Percentiles rank a stretch among this genome's conserved stretches.
phyloP scores from a whole-genome alignment of 2,797 vertebrate genomes.

The Caiman crocodilus region DNA sequence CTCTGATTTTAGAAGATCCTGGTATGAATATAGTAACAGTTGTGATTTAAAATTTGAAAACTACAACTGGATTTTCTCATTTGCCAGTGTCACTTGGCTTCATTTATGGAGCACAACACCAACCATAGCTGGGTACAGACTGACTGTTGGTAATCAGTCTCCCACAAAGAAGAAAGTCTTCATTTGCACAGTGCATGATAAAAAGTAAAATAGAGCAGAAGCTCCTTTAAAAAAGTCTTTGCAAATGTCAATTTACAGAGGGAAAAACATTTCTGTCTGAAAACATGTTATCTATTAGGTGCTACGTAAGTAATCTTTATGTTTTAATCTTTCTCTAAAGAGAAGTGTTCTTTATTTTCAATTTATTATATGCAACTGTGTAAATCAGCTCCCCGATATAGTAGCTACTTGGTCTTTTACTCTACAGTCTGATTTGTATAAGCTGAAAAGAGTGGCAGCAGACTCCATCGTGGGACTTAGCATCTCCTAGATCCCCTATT shows the following conservation, averaged over 20 bases:
- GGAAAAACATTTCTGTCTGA: not conserved
- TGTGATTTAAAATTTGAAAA: not conserved
- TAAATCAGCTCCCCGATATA: not conserved
- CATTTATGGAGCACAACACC: not conserved
- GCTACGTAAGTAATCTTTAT: not conserved
- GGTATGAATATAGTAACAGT: slow-evolving; percentile 51
- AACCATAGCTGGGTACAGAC: not conserved
- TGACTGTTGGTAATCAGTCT: too few relatives aligned
- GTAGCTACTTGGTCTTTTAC: not conserved
- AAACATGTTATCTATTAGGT: not conserved
- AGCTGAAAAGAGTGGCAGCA: not conserved
- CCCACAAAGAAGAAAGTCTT: too few relatives aligned
- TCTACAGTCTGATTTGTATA: not conserved
- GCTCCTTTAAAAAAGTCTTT: not conserved
- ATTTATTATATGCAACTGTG: not conserved
- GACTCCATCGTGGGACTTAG: not conserved
- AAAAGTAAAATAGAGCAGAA: too few relatives aligned
- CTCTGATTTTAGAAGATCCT: slow-evolving; percentile 76
- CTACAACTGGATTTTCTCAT: not conserved
- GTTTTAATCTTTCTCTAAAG: not conserved
- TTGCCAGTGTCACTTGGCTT: not conserved
- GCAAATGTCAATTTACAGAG: not conserved
- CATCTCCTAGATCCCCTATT: too few relatives aligned
- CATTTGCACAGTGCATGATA: too few relatives aligned
- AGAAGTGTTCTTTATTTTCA: not conserved